Base-by-base conservation (phyloP, 2,888 invertebrate species). In the Cephus pulcher region DNA sequence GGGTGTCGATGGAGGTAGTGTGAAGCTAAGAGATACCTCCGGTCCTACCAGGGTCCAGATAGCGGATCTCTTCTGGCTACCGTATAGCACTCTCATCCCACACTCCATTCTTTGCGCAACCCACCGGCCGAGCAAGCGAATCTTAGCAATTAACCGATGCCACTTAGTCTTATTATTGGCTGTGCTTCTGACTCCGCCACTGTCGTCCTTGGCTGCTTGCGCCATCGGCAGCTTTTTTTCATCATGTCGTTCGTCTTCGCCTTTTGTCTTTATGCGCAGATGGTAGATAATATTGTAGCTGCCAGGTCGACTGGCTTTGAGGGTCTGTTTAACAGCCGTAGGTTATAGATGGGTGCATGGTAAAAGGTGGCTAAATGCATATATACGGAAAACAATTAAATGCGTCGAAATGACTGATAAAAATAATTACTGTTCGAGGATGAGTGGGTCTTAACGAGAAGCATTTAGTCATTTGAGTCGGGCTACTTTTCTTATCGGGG, bases 101-200 rank as follows among this genome's bases (percentile, higher is more conserved):
- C 71, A 30, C 34, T 69, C 78, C 77, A 35, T 81, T 81, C 82
- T 80, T 76, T 71, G 80, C 82, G 77, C 82, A 74, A 79, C 79
- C 81, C 80, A 82, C 79, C 80, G 82, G 80, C 80, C 84, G 84
- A 84, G 82, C 81, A 79, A 75, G 84, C 83, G 84, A 87, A 83
- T 84, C 84, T 81, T 82, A 80, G 86, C 88, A 89, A 89, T 89
- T 89, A 89, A 89, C 87, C 87, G 85, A 80, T 83, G 83, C 85
- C 84, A 86, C 87, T 86, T 86, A 82, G 86, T 84, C 84, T 88
- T 86, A 84, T 88, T 86, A 85, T 78, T 82, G 78, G 73, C 77
- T 74, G 70, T 75, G 69, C 78, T 76, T 35, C 76, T 82, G 78
- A 75, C 76, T 75, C 69, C 75, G 69, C 76, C 78, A 68, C 76